These are phyloP conservation scores for Eurois occulta DNA, from an alignment of 2,888 invertebrate species.

Conservation along the genomic window DNA sequence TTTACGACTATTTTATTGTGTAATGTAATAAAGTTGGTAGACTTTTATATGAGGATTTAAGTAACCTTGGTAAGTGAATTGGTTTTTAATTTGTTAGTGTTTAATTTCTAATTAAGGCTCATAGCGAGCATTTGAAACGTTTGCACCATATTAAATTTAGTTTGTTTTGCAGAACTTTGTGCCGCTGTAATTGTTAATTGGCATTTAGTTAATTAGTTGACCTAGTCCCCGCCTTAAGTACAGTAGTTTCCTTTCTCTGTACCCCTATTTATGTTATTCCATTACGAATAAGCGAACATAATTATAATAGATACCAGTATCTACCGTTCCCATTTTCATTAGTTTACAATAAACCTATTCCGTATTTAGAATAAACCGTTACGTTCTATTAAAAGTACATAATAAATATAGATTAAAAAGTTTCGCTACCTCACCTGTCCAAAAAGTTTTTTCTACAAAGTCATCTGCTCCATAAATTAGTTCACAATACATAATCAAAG, in stretches of 20 bases:
- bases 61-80: constrained; percentile 37
- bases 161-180: constrained; percentile 13
- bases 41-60: constrained; percentile 55
- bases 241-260: constrained; percentile 19
- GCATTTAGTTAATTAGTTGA: constrained; percentile 30
- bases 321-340: constrained; percentile 34
- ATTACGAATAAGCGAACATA: constrained; percentile 17
- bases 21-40: constrained; percentile 47
- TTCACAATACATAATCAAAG: constrained; percentile 80
- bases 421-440: constrained; percentile 60
- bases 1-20: constrained; percentile 65
- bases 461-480: constrained; percentile 74
- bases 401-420: constrained; percentile 60
- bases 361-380: constrained; percentile 37
- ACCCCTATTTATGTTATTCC: constrained; percentile 27
- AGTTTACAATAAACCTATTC: constrained; percentile 32
- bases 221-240: constrained; percentile 7
- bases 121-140: constrained; percentile 21
- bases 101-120: constrained; percentile 11
- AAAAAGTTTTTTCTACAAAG: constrained; percentile 61
- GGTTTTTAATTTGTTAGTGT: constrained; percentile 40
- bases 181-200: constrained; percentile 27
- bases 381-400: constrained; percentile 35
- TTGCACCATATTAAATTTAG: constrained; percentile 9
- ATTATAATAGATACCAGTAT: background rate